These are phyloP conservation scores for Callyntrura guangdongensis DNA, from an alignment of 2,888 invertebrate species.

Conservation along the genomic window DNA sequence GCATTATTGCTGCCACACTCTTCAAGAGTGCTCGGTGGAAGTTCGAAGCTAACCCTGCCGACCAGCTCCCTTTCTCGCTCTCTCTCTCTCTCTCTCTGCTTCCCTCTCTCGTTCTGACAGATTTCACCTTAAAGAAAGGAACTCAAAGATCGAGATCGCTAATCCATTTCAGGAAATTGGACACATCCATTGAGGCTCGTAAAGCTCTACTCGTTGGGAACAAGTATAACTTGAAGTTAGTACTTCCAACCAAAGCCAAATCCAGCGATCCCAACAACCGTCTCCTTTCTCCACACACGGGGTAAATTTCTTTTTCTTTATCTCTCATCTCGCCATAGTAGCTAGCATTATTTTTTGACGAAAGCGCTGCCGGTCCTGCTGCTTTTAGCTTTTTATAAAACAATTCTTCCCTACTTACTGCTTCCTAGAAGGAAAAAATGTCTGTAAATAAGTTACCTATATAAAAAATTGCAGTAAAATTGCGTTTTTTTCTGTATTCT, in stretches of 20 bases:
- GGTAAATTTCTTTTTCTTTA: constrained; percentile 3
- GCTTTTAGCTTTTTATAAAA: constrained; percentile 41
- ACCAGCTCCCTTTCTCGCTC: constrained; percentile 3
- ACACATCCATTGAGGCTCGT: constrained; percentile 83
- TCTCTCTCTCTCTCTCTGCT: background rate
- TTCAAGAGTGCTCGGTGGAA: no score
- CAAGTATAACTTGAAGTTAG: constrained; percentile 26
- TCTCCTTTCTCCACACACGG: constrained; percentile 37
- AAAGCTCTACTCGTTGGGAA: constrained; percentile 77
- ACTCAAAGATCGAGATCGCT: constrained; percentile 82
- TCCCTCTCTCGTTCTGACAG: constrained; percentile 73
- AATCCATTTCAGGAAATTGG: constrained; percentile 85
- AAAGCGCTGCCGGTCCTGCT: background rate
- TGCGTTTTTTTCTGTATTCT: background rate
- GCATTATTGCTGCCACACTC: background rate
- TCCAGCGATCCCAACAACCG: constrained; percentile 17
- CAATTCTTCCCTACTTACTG: constrained; percentile 55
- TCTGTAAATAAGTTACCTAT: constrained; percentile 44
- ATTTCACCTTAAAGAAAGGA: constrained; percentile 81
- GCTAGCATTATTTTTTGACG: background rate
- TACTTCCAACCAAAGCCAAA: no score
- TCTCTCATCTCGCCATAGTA: background rate
- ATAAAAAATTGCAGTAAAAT: constrained; percentile 58
- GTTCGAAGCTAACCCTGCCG: constrained; percentile 18
- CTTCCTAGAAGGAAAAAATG: background rate